Base-by-base conservation (phyloP, 2,113 vertebrate genomes). In the Tylochromis polylepis region DNA sequence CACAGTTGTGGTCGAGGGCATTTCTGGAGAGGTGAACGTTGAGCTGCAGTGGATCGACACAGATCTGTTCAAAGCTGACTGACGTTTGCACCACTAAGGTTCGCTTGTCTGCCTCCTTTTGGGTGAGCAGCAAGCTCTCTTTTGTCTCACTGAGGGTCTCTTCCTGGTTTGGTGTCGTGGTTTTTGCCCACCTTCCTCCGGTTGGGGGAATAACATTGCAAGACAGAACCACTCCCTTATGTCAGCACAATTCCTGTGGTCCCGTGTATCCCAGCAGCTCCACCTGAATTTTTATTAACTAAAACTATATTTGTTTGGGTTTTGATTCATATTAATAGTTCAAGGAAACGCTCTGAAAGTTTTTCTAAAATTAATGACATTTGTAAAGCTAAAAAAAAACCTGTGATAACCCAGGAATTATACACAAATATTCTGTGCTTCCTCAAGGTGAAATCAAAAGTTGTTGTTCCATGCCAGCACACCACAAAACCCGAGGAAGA, bases 371-470 rank as follows among this genome's bases (percentile, higher is more conserved):
- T 46, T 0, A 72, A 18, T 72, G n/a, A 41, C 41, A 1, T 46
- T 46, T 43, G 38, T 43, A 72, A 72, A 27, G n/a, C 11, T 24
- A 65, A 70, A 2, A 15, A 5, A 70, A 38, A 3, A 2, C 31
- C 62, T 22, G 22, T 72, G 38, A 72, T 46, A 46, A 72, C 15
- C 14, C 67, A 18, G 22, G 0, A 46, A 16, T 18, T 22, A 72
- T 7, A 46, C 16, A 11, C 12, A n/a, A 29, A 57, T 14, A 5
- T 24, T 80, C 16, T 88, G 27, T 81, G 3, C 3, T 75, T 75
- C 81, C 59, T 80, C 4, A 80, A 95, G 93, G 87, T 94, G n/a
- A 93, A 89, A 3, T 94, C 94, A 0, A 85, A 91, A 18, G 88
- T 92, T 15, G 86, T 94, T n/a, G 58, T 24, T 60, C 4, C 27